phyloP scores from a whole-genome alignment of 2,113 vertebrate species.

The Notarius lentiginosus region DNA sequence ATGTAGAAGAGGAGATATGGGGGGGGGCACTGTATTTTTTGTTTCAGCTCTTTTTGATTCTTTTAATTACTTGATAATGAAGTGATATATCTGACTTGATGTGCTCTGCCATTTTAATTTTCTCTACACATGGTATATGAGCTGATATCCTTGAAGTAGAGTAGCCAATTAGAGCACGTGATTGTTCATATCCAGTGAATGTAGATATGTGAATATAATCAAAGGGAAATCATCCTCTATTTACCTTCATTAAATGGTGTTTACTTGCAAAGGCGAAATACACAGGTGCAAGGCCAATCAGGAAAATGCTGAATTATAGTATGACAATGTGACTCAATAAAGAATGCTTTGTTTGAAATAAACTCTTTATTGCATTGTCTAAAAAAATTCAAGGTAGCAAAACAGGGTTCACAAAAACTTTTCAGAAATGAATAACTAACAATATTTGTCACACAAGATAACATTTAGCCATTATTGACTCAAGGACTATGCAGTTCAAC shows the following conservation, averaged over 20 bases:
- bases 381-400: not conserved
- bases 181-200: too few relatives aligned
- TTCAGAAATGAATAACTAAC: not conserved
- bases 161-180: too few relatives aligned
- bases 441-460: constrained; percentile 2
- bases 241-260: not conserved
- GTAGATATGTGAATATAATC: too few relatives aligned
- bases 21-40: too few relatives aligned
- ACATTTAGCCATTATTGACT: not conserved
- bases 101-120: not conserved
- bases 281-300: constrained; percentile 1
- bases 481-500: not conserved
- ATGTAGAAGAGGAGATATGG: too few relatives aligned
- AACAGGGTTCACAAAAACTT: not conserved
- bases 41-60: too few relatives aligned
- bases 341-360: not conserved
- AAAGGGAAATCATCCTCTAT: not conserved
- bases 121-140: not conserved
- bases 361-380: not conserved
- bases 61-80: too few relatives aligned
- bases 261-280: not conserved
- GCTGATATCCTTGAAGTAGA: too few relatives aligned
- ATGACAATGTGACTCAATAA: not conserved
- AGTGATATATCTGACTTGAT: too few relatives aligned
- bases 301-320: constrained; percentile 2